phyloP scores from a whole-genome alignment of 2,888 invertebrate species.

The Germaria angustata region DNA sequence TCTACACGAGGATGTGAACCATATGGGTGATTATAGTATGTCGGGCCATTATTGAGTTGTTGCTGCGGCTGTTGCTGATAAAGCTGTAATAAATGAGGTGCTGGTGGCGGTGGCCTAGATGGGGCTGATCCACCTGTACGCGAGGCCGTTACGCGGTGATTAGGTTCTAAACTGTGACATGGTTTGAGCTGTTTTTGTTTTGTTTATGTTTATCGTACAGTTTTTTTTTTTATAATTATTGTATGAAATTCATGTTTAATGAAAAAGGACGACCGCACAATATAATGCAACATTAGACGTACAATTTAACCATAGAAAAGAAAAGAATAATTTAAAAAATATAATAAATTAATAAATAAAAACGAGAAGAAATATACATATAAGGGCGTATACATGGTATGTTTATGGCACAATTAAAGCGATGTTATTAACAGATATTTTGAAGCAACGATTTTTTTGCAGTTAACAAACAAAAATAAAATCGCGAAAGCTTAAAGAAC shows the following conservation, averaged over 20 bases:
- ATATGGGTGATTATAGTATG: constrained; percentile 77
- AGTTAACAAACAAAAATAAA: background rate
- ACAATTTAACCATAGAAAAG: constrained; percentile 68
- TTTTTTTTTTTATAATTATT: constrained; percentile 49
- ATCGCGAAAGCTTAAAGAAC: background rate
- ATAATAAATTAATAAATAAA: constrained; percentile 47
- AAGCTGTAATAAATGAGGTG: constrained; percentile 68
- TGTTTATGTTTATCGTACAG: constrained; percentile 61
- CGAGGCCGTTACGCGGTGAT: constrained; percentile 69
- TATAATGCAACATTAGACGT: constrained; percentile 67
- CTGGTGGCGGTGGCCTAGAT: constrained; percentile 68
- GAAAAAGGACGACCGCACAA: constrained; percentile 65
- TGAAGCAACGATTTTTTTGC: constrained; percentile 46
- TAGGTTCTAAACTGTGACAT: constrained; percentile 74
- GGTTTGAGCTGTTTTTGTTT: constrained; percentile 76
- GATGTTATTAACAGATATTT: constrained; percentile 43
- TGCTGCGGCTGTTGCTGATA: constrained; percentile 65
- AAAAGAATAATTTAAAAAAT: constrained; percentile 68
- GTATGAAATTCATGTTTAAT: constrained; percentile 64
- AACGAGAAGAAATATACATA: constrained; percentile 49
- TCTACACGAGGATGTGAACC: constrained; percentile 67
- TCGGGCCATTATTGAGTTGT: constrained; percentile 65
- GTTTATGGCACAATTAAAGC: constrained; percentile 48
- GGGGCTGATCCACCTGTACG: constrained; percentile 68
- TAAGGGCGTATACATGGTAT: constrained; percentile 23